A percentile compares a stretch with the other conserved stretches of the same genome.
Conservation (phyloP, 2,113 vertebrate genomes). For the Bagarius yarrelli region DNA sequence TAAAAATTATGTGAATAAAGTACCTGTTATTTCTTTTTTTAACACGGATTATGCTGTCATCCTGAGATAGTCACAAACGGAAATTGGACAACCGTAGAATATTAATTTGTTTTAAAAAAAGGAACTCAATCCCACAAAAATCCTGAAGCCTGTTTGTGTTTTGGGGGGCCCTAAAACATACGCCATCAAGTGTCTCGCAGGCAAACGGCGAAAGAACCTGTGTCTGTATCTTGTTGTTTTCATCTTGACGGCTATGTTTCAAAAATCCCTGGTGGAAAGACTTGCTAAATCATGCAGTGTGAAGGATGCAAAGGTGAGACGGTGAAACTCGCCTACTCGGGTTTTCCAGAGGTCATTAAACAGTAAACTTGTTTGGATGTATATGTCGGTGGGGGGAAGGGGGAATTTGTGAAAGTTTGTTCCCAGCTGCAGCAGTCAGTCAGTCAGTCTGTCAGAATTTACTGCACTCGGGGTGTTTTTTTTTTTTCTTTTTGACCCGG, state of each 20-base stretch:
- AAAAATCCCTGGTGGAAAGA: background rate
- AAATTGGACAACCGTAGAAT: too few relatives aligned
- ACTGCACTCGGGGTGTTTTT: background rate
- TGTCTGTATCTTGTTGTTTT: background rate
- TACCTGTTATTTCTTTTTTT: too few relatives aligned
- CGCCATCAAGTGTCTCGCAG: too few relatives aligned
- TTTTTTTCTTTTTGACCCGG: background rate
- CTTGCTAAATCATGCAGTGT: background rate
- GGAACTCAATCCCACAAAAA: background rate
- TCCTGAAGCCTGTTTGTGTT: background rate
- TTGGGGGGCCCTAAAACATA: background rate
- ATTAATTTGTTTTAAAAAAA: too few relatives aligned
- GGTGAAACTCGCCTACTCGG: background rate
- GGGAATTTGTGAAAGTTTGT: background rate
- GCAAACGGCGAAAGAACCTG: background rate
- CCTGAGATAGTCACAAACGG: too few relatives aligned
- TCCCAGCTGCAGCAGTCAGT: background rate
- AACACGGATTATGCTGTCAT: too few relatives aligned
- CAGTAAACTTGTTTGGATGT: background rate
- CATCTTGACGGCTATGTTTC: background rate
- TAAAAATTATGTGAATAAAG: too few relatives aligned
- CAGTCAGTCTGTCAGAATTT: background rate
- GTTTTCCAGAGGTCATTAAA: background rate
- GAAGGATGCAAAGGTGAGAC: background rate
- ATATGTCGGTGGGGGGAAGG: background rate